phyloP scores from a whole-genome alignment of 2,113 vertebrate genomes.

The Aegotheles bennettii region DNA sequence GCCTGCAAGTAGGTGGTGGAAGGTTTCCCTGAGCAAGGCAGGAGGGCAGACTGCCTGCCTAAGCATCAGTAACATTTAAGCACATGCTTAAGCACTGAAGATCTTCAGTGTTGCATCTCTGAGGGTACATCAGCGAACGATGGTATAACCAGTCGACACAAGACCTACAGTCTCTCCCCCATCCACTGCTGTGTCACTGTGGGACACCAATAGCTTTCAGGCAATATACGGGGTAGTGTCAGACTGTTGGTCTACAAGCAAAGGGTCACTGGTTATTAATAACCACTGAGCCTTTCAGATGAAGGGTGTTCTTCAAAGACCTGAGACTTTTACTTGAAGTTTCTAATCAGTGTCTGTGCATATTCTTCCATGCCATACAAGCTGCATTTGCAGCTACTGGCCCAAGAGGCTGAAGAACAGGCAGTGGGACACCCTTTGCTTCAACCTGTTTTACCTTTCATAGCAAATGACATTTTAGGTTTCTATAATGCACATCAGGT shows the following conservation, averaged over 20 bases:
- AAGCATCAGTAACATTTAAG: not conserved
- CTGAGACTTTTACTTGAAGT: not conserved
- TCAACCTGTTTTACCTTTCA: not conserved
- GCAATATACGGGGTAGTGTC: not conserved
- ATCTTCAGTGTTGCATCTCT: not conserved
- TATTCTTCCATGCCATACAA: not conserved
- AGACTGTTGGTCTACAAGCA: not conserved
- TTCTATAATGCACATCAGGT: not conserved
- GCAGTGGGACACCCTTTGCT: not conserved
- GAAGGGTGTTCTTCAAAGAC: not conserved
- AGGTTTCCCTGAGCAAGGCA: not conserved
- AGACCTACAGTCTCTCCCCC: not conserved
- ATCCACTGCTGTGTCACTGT: not conserved
- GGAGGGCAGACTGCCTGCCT: not conserved
- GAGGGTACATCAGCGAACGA: fast-evolving
- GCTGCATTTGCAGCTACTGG: not conserved
- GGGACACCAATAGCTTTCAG: not conserved
- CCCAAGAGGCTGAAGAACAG: not conserved
- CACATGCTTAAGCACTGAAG: not conserved
- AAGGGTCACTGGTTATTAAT: not conserved
- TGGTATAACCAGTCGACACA: not conserved
- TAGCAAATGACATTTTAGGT: not conserved
- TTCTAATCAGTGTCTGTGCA: not conserved
- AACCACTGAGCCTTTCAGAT: not conserved
- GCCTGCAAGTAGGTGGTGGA: not conserved